Evolutionary conservation across 2,113 vertebrate genomes (phyloP).

Genomic region (Salminus brasiliensis): DNA sequence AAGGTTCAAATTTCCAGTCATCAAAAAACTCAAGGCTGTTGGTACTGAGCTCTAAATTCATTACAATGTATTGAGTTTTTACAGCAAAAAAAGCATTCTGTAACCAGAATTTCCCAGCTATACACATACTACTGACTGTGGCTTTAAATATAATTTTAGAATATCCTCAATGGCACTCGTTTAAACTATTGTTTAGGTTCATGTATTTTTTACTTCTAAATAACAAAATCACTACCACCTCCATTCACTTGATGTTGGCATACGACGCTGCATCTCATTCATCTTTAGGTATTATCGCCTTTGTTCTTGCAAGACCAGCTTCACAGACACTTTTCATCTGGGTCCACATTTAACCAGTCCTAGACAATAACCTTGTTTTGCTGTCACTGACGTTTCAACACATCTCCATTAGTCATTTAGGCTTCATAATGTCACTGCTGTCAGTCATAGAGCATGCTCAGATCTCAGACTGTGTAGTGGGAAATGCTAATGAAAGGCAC

Average conservation of each 20-base stretch:
- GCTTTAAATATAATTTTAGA: too few relatives aligned
- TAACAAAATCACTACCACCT: background rate
- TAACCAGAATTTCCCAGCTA: too few relatives aligned
- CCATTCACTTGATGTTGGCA: background rate
- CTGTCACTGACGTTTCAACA: slow-evolving; percentile 59
- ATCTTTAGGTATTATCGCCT: background rate
- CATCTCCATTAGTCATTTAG: slow-evolving; percentile 50
- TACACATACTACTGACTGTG: too few relatives aligned
- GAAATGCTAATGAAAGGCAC: slow-evolving; percentile 65
- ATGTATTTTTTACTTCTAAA: too few relatives aligned
- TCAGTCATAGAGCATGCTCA: slow-evolving; percentile 64
- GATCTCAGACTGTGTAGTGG: slow-evolving; percentile 47
- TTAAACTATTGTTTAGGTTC: too few relatives aligned
- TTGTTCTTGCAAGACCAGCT: background rate
- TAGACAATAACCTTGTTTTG: slow-evolving; percentile 49
- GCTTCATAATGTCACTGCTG: slow-evolving; percentile 68
- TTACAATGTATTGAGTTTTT: background rate
- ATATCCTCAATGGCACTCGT: too few relatives aligned
- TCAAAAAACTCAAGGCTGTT: too few relatives aligned
- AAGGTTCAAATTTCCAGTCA: too few relatives aligned
- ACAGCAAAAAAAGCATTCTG: background rate
- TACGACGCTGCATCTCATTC: background rate
- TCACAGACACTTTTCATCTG: background rate
- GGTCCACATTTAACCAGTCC: slow-evolving; percentile 60
- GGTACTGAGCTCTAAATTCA: background rate